These are phyloP conservation scores for Girardinus metallicus DNA, from an alignment of 2,797 vertebrate species.

Conservation along the genomic window DNA sequence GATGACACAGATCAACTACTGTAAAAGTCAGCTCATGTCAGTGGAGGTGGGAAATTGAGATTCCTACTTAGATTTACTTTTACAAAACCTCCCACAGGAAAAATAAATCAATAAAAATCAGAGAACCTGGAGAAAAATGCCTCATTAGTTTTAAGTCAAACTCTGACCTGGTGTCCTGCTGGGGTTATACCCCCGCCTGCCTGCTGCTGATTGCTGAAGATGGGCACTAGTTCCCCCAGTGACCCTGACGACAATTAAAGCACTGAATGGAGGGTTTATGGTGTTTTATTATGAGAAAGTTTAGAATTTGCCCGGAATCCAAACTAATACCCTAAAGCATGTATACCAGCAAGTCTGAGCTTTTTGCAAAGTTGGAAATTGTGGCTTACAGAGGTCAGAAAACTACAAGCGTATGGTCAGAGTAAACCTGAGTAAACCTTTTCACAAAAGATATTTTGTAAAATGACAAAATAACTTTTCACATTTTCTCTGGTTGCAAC, in stretches of 20 bases:
- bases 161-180: neutral
- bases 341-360: neutral
- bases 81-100: neutral
- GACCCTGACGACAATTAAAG: neutral
- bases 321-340: neutral
- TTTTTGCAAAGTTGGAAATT: neutral
- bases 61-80: neutral
- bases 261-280: neutral
- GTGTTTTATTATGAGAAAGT: neutral
- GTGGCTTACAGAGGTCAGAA: neutral
- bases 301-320: neutral
- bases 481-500: no score
- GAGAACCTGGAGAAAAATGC: neutral
- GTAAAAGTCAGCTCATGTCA: neutral
- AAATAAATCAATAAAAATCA: neutral
- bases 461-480: no score
- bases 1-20: neutral
- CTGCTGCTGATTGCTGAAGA: neutral
- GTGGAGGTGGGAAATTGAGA: neutral
- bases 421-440: no score
- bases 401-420: no score
- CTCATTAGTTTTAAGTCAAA: conserved; percentile 8
- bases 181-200: neutral
- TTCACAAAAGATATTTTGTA: no score
- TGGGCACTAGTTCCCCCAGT: neutral